Percentiles rank a stretch among this genome's conserved stretches.
These are phyloP conservation scores for Perca fluviatilis DNA, from an alignment of 2,113 vertebrate species.

Conservation along the genomic window DNA sequence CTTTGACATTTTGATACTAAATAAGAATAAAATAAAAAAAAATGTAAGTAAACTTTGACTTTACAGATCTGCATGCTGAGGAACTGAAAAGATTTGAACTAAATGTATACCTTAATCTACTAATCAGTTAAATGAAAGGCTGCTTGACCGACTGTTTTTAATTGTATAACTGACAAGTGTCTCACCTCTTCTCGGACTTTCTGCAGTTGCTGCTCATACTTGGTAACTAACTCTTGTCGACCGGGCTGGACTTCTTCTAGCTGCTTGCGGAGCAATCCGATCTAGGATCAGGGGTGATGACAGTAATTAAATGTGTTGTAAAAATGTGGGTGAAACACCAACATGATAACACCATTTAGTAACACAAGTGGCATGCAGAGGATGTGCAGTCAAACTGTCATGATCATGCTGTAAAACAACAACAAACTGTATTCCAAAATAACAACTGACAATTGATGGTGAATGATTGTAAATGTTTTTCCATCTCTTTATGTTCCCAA, in stretches of 20 bases:
- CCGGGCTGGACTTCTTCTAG: constrained; percentile 83
- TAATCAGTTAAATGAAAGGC: neutral
- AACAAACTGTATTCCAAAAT: no score
- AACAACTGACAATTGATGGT: neutral
- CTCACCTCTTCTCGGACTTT: constrained; percentile 91
- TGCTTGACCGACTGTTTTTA: neutral
- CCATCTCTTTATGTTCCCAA: neutral
- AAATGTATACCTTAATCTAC: neutral
- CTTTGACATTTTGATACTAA: neutral
- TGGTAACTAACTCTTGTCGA: constrained; percentile 85
- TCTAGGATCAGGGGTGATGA: constrained; percentile 71
- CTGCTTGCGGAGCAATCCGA: constrained; percentile 84
- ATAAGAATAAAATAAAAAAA: neutral
- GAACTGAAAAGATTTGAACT: neutral
- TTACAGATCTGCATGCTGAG: neutral
- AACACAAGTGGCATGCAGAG: neutral
- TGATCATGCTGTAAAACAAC: neutral
- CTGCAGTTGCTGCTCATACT: constrained; percentile 91
- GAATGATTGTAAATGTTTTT: neutral
- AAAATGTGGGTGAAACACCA: neutral
- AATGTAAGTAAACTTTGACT: neutral
- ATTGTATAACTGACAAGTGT: neutral
- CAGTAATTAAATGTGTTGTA: no score
- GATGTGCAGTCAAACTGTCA: neutral
- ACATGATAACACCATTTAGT: neutral